A percentile compares a stretch with the other conserved stretches of the same genome.
phyloP scores from a whole-genome alignment of 2,113 vertebrate species.

The Peromyscus maniculatus region DNA sequence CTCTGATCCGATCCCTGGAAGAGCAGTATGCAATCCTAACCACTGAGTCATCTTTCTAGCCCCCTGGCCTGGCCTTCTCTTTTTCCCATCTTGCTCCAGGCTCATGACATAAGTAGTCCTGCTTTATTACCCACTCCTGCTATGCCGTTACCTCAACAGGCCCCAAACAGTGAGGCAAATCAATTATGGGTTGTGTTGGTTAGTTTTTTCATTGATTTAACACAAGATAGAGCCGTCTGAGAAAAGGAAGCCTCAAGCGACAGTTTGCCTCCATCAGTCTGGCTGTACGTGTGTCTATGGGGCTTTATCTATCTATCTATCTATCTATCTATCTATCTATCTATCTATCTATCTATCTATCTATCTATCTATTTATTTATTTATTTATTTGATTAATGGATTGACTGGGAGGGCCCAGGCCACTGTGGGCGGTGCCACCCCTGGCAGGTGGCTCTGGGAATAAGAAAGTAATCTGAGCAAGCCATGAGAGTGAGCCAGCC shows the following conservation, averaged over 20 bases:
- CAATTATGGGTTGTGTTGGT: neutral
- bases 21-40: neutral
- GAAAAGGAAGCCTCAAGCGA: neutral
- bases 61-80: no score
- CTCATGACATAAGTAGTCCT: neutral
- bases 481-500: neutral
- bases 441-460: neutral
- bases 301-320: no score
- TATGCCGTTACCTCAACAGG: no score
- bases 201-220: neutral
- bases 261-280: no score
- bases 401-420: no score
- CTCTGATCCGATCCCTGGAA: neutral
- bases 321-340: no score
- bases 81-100: neutral
- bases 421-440: neutral
- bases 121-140: neutral
- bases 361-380: no score
- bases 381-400: neutral
- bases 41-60: neutral
- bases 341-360: no score
- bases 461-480: neutral
- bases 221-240: neutral
- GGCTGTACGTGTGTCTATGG: neutral
- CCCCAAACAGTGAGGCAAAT: neutral